Conservation (phyloP, 2,888 invertebrate species). For the Hydropsyche betteni region DNA sequence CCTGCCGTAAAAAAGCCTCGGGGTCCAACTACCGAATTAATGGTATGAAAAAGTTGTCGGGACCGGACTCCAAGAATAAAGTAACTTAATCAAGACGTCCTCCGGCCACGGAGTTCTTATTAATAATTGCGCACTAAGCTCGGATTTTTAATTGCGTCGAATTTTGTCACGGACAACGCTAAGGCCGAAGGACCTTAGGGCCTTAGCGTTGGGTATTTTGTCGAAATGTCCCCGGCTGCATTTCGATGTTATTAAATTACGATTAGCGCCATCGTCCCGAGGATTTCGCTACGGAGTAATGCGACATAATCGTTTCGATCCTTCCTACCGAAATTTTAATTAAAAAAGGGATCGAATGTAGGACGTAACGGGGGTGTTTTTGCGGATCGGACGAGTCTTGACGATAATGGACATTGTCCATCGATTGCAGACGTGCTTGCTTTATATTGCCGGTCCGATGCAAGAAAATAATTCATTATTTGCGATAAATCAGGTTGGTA, state of each 20-base stretch:
- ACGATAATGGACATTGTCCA: no score
- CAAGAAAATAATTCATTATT: conserved; percentile 20
- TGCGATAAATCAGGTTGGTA: conserved; percentile 7
- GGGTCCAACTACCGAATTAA: conserved; percentile 22
- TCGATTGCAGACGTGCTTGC: no score
- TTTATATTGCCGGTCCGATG: no score
- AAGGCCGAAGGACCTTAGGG: neutral
- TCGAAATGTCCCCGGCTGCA: neutral
- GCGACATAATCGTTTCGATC: no score
- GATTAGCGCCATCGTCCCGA: neutral
- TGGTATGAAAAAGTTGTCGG: conserved; percentile 26
- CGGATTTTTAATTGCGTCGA: conserved; percentile 15
- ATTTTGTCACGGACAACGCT: conserved; percentile 9
- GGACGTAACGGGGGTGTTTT: no score
- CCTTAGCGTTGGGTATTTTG: neutral
- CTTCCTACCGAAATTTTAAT: no score
- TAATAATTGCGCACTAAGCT: conserved; percentile 24
- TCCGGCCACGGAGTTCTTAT: conserved; percentile 4
- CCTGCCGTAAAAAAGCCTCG: neutral
- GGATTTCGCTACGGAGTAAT: no score
- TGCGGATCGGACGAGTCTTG: no score
- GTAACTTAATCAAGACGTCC: conserved; percentile 16
- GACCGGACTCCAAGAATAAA: conserved; percentile 14
- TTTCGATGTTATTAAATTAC: conserved; percentile 6
- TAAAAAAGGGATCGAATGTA: no score